Percentiles rank a stretch among this genome's conserved stretches.
These are phyloP conservation scores for Cariama cristata DNA, from an alignment of 2,113 vertebrate genomes.

Conservation along the genomic window DNA sequence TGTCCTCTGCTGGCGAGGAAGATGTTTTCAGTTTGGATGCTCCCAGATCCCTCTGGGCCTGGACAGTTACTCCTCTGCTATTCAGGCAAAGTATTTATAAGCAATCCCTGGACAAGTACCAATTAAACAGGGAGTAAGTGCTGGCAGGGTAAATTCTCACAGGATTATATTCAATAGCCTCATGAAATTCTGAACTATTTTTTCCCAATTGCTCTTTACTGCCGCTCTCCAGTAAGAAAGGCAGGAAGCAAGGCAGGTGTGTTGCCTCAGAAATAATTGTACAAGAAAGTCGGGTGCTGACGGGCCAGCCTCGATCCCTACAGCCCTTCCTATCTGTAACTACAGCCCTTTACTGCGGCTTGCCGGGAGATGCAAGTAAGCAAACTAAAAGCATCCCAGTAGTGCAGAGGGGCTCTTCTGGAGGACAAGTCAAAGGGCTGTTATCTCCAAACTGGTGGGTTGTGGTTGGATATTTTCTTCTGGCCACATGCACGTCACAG, in stretches of 20 bases:
- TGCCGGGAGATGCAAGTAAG: neutral
- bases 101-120: neutral
- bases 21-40: neutral
- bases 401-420: neutral
- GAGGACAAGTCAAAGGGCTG: neutral
- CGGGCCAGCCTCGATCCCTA: neutral
- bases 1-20: neutral
- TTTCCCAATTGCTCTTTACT: neutral
- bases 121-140: neutral
- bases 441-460: neutral
- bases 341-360: neutral
- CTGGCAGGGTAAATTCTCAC: neutral
- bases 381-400: neutral
- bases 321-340: neutral
- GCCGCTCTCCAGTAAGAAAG: neutral
- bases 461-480: neutral
- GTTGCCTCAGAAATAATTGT: neutral
- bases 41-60: neutral
- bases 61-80: neutral
- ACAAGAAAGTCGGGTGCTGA: neutral
- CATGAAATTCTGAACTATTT: neutral
- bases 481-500: neutral
- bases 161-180: neutral
- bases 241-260: neutral
- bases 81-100: no score